A percentile compares a stretch with the other conserved stretches of the same genome.
Conservation (phyloP, 2,113 vertebrate species). For the Sebastes fasciatus region DNA sequence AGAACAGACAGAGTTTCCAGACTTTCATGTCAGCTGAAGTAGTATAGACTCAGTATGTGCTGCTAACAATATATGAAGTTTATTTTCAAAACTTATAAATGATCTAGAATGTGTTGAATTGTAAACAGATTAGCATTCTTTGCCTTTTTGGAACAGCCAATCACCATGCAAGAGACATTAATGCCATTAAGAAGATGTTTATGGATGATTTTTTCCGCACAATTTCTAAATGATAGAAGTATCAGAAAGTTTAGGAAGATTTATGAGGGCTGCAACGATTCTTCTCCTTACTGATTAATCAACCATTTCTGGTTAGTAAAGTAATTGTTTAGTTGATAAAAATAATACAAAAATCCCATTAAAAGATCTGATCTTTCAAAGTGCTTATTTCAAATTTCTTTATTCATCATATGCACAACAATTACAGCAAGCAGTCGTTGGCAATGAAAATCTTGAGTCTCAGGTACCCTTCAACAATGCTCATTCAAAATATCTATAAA, state of each 20-base stretch:
- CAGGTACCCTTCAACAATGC: too few species aligned
- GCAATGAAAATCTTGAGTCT: too few species aligned
- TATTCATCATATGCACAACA: too few species aligned
- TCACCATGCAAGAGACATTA: not conserved
- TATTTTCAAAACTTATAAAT: slow-evolving; percentile 55
- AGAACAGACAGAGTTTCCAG: slow-evolving; percentile 7
- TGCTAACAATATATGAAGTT: slow-evolving; percentile 5
- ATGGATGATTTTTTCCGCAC: not conserved
- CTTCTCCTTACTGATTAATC: not conserved
- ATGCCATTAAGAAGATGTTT: not conserved
- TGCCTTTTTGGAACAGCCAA: not conserved
- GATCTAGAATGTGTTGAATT: slow-evolving; percentile 48
- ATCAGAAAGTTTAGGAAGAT: not conserved
- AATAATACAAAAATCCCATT: not conserved
- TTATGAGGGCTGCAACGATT: not conserved
- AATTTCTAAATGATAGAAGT: not conserved
- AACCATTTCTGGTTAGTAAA: not conserved
- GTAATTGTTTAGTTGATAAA: not conserved
- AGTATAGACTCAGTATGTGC: not conserved
- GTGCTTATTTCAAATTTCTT: not conserved
- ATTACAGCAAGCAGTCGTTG: too few species aligned
- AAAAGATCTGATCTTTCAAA: not conserved
- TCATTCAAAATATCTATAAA: too few species aligned
- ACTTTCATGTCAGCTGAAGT: slow-evolving; percentile 42
- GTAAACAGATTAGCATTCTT: slow-evolving; percentile 14